phyloP scores from a whole-genome alignment of 1,140 invertebrate species.

The Bombus pyrosoma region DNA sequence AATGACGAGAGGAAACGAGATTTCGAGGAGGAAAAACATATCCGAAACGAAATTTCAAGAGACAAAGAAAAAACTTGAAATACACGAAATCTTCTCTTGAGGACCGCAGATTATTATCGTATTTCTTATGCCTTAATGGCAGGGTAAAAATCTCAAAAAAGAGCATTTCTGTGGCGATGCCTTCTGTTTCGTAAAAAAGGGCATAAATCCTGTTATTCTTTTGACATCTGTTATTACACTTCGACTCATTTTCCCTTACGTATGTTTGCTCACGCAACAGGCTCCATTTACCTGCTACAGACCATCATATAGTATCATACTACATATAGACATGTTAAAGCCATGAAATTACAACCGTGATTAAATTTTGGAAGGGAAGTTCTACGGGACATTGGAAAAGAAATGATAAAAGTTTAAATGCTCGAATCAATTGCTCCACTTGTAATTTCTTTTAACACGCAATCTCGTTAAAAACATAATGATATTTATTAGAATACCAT shows the following conservation, averaged over 20 bases:
- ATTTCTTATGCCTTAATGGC: not conserved
- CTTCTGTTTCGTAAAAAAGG: not conserved
- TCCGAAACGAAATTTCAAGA: not conserved
- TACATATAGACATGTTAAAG: not conserved
- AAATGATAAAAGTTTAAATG: not conserved
- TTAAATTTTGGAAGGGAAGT: no score
- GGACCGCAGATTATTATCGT: not conserved
- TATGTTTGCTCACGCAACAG: not conserved
- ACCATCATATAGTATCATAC: not conserved
- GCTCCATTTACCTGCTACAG: not conserved
- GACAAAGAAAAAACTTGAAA: not conserved
- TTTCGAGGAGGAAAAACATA: not conserved
- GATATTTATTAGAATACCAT: not conserved
- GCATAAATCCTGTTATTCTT: conserved; percentile 1
- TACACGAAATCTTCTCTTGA: not conserved
- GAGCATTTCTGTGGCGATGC: not conserved
- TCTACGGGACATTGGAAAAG: not conserved
- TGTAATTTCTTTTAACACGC: not conserved
- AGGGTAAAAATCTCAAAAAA: not conserved
- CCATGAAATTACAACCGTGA: not conserved
- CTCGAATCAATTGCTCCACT: not conserved
- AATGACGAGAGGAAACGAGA: not conserved
- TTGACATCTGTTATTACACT: not conserved
- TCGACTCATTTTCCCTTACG: not conserved
- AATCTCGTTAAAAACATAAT: not conserved